Conservation (phyloP, 2,888 invertebrate species). For the Caenorhabditis sp. region DNA sequence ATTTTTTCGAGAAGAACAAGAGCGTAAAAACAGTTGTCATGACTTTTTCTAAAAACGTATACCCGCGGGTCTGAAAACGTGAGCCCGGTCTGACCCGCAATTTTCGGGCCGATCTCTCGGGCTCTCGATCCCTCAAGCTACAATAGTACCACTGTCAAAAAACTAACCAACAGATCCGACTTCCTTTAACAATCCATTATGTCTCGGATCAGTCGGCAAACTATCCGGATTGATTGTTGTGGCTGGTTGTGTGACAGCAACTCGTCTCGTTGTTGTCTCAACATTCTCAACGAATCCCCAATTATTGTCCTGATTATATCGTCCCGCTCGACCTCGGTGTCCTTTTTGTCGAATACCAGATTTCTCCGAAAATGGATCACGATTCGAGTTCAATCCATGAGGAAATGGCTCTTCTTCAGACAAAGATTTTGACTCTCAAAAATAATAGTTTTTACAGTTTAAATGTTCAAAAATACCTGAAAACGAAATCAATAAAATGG, state of each 20-base stretch:
- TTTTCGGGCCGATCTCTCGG: too few species aligned
- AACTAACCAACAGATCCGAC: slow-evolving; percentile 44
- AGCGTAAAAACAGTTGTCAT: too few species aligned
- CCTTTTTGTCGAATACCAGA: slow-evolving; percentile 16
- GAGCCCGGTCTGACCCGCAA: too few species aligned
- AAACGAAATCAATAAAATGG: background rate
- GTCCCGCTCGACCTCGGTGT: background rate
- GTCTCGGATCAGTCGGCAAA: slow-evolving; percentile 42
- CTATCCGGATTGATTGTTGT: slow-evolving; percentile 16
- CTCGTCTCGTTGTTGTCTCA: background rate
- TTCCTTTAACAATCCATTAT: slow-evolving; percentile 49
- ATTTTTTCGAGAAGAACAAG: too few species aligned
- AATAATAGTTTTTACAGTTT: too few species aligned
- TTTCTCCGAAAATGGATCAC: slow-evolving; percentile 27
- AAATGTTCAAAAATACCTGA: background rate
- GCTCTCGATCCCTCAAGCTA: too few species aligned
- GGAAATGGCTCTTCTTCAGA: slow-evolving; percentile 28
- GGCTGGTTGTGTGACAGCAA: slow-evolving; percentile 12
- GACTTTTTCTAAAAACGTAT: too few species aligned
- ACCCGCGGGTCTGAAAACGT: too few species aligned
- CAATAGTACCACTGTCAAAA: too few species aligned
- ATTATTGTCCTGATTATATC: slow-evolving; percentile 25
- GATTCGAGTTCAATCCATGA: slow-evolving; percentile 20
- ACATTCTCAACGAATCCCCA: slow-evolving; percentile 28
- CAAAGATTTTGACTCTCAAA: background rate